Percentiles rank a stretch among this genome's conserved stretches.
These are phyloP conservation scores for Ammospiza nelsoni DNA, from an alignment of 2,113 vertebrate species.

Conservation along the genomic window DNA sequence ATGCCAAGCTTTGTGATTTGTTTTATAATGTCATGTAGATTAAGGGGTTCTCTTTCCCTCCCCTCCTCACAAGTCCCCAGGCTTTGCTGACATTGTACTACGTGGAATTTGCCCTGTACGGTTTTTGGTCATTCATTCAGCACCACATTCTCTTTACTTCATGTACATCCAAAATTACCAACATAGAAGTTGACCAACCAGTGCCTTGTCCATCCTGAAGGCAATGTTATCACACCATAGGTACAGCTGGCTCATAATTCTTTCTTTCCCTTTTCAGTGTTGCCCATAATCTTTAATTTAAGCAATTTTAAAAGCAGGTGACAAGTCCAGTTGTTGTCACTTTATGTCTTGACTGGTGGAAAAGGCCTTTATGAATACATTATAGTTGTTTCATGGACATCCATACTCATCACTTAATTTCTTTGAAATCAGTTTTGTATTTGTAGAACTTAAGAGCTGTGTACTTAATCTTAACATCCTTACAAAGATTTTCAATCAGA, in stretches of 20 bases:
- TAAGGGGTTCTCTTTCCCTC: not conserved
- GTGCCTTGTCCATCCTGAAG: not conserved
- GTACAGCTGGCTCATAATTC: not conserved
- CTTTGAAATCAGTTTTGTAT: constrained; percentile 26
- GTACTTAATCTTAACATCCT: constrained; percentile 29
- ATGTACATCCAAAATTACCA: not conserved
- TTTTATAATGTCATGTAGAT: not conserved
- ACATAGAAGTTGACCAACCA: not conserved
- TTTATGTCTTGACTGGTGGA: not conserved
- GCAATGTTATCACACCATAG: not conserved
- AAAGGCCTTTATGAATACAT: not conserved
- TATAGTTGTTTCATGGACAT: not conserved
- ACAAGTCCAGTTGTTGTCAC: not conserved
- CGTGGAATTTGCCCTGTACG: not conserved
- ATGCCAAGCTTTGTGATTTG: not conserved
- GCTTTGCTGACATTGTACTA: not conserved
- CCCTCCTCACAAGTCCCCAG: not conserved
- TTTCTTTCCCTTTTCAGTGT: not conserved
- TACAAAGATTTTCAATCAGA: constrained; percentile 38
- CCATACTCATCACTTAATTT: not conserved
- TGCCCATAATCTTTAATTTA: not conserved
- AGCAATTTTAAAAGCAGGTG: not conserved
- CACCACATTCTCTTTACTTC: not conserved
- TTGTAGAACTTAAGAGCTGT: constrained; percentile 30
- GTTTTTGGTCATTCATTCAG: not conserved